These are phyloP conservation scores for Calycopis cecrops DNA, from an alignment of 1,140 invertebrate species.

Conservation along the genomic window DNA sequence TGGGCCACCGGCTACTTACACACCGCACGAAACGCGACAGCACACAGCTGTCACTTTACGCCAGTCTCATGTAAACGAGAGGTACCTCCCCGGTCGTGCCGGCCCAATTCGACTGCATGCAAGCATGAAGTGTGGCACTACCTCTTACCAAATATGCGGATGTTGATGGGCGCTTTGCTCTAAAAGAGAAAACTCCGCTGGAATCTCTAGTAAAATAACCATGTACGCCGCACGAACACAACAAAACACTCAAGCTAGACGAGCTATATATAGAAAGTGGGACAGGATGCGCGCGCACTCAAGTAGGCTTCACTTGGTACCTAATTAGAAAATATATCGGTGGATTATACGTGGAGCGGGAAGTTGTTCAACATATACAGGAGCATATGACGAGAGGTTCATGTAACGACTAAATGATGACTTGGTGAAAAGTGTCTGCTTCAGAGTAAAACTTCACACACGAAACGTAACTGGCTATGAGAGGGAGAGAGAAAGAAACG, in stretches of 20 bases:
- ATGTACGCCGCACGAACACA: not conserved
- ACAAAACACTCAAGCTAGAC: constrained; percentile 8
- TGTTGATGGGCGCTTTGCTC: not conserved
- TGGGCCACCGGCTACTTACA: no score
- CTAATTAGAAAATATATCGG: constrained; percentile 16
- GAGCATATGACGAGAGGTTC: not conserved
- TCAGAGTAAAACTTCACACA: no score
- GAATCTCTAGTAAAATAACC: not conserved
- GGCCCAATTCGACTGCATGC: no score
- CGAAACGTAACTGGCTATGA: no score
- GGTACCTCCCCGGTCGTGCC: no score
- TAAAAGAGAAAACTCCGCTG: not conserved
- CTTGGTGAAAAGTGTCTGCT: no score
- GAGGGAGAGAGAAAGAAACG: no score
- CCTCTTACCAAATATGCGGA: no score
- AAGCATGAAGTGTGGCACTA: no score
- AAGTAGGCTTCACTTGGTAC: constrained; percentile 8
- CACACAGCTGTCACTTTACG: no score
- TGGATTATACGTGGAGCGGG: not conserved
- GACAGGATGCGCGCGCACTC: constrained; percentile 35
- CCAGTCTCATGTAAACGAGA: no score
- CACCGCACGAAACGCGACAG: no score
- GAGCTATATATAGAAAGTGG: constrained; percentile 46
- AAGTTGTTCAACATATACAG: not conserved
- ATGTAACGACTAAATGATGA: not conserved